A percentile compares a stretch with the other conserved stretches of the same genome.
phyloP scores from a whole-genome alignment of 2,888 invertebrate species.

The Cataglyphis albicans region DNA sequence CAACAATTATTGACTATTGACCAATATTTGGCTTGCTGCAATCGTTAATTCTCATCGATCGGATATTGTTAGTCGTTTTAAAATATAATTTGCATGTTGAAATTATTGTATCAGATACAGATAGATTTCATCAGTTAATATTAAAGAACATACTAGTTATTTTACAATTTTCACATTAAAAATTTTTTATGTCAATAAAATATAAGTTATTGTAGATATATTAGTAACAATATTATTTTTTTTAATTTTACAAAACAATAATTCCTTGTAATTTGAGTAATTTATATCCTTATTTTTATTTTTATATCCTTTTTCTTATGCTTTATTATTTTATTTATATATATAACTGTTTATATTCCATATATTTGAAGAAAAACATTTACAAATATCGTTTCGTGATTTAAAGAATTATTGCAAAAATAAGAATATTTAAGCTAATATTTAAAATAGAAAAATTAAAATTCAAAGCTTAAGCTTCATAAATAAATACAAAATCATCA shows the following conservation, averaged over 20 bases:
- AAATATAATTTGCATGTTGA: constrained; percentile 8
- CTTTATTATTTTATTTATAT: neutral
- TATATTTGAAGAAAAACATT: neutral
- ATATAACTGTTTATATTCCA: neutral
- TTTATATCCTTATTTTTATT: neutral
- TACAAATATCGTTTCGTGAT: neutral
- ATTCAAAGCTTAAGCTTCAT: neutral
- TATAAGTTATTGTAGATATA: neutral
- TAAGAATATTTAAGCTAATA: neutral
- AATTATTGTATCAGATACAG: neutral
- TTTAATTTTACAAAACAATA: neutral
- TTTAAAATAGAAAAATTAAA: neutral
- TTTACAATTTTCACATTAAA: neutral
- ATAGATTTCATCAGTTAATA: neutral
- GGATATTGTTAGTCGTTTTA: neutral
- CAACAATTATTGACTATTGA: neutral
- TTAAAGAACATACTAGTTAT: neutral
- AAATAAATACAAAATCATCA: neutral
- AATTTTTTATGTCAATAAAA: neutral
- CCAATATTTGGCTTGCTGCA: neutral
- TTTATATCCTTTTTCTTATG: neutral
- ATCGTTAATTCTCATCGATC: neutral
- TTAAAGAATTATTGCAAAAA: neutral
- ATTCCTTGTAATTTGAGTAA: neutral
- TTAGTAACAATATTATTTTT: neutral